These are phyloP conservation scores for Cebus imitator DNA, from an alignment of 2,113 vertebrate species.

Conservation along the genomic window DNA sequence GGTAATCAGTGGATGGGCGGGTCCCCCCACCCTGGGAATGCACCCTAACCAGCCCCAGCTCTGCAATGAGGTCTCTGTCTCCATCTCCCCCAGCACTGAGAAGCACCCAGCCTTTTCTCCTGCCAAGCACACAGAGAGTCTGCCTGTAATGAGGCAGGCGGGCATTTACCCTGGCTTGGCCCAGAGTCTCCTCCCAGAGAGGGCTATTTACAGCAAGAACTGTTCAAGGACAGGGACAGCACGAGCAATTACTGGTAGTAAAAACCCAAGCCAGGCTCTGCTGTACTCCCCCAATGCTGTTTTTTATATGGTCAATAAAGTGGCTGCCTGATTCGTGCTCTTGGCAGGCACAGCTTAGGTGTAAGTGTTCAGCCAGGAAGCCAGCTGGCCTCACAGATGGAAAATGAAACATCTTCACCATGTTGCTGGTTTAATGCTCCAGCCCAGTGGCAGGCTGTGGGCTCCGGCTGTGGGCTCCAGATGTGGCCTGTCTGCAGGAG, in stretches of 20 bases:
- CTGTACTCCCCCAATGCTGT: background rate
- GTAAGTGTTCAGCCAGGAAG: conserved; percentile 48
- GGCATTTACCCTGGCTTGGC: background rate
- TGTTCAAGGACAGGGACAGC: conserved; percentile 75
- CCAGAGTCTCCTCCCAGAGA: conserved; percentile 48
- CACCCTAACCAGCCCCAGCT: background rate
- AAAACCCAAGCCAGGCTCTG: conserved; percentile 18
- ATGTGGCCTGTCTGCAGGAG: conserved; percentile 33
- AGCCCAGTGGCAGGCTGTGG: background rate
- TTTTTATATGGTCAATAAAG: conserved; percentile 55
- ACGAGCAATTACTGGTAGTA: conserved; percentile 51
- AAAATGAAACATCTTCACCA: background rate
- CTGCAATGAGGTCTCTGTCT: background rate
- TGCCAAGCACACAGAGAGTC: background rate
- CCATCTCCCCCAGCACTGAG: background rate
- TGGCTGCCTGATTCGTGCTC: background rate
- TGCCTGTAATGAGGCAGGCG: background rate
- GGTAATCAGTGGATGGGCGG: background rate
- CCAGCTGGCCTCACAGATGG: rapidly evolving
- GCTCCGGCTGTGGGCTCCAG: background rate
- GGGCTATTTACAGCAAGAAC: conserved; percentile 71
- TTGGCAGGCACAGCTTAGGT: conserved; percentile 38
- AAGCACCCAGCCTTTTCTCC: background rate
- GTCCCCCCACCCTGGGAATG: background rate
- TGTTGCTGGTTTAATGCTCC: conserved; percentile 63